Evolutionary conservation across 2,113 vertebrate genomes (phyloP).

Genomic region (Psilopsiagon aurifrons): DNA sequence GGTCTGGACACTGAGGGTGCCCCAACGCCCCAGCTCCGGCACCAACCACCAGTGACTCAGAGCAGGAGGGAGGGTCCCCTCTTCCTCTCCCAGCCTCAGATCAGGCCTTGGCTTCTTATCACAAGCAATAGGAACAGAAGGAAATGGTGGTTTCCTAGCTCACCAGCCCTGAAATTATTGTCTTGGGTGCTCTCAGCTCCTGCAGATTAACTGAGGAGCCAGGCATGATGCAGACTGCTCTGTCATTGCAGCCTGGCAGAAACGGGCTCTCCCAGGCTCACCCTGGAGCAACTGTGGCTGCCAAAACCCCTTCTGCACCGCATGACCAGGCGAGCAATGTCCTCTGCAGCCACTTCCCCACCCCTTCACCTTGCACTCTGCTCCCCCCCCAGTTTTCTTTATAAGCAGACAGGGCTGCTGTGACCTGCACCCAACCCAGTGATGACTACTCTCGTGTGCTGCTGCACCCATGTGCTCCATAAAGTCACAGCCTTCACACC

Average conservation of each 20-base stretch:
- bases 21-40: background rate
- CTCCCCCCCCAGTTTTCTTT: background rate
- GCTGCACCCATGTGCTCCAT: accelerated
- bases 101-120: background rate
- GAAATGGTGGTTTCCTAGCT: background rate
- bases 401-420: accelerated
- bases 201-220: background rate
- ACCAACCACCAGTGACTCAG: accelerated
- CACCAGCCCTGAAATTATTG: background rate
- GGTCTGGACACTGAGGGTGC: background rate
- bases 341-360: background rate
- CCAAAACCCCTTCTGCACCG: background rate
- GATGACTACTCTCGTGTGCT: background rate
- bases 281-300: background rate
- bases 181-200: background rate
- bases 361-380: background rate
- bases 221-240: accelerated
- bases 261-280: background rate
- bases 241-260: background rate
- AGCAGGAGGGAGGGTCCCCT: background rate
- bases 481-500: background rate
- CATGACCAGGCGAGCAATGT: accelerated
- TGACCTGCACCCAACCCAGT: background rate
- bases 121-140: background rate
- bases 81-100: background rate